phyloP scores from a whole-genome alignment of 23 tunicate genomes.

The Ciona savignyi region DNA sequence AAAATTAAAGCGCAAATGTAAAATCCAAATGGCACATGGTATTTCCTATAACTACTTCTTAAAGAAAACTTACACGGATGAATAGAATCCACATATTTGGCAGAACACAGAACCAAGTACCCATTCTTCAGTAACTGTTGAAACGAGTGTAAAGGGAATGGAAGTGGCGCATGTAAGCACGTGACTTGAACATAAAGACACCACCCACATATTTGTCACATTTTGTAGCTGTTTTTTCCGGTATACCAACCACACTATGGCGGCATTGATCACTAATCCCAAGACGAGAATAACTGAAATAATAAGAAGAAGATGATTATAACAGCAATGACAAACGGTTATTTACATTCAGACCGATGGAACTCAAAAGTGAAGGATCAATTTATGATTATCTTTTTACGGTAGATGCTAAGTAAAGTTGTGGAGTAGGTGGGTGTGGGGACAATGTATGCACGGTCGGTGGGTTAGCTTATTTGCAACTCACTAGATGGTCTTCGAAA shows the following conservation, averaged over 20 bases:
- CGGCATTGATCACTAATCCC: slow-evolving; percentile 39
- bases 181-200: slow-evolving; percentile 58
- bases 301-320: background rate
- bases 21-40: too few relatives aligned
- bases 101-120: slow-evolving; percentile 46
- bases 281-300: slow-evolving; percentile 33
- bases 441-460: too few relatives aligned
- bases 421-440: too few relatives aligned
- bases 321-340: too few relatives aligned
- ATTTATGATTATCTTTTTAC: too few relatives aligned
- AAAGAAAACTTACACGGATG: slow-evolving; percentile 37
- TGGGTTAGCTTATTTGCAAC: too few relatives aligned
- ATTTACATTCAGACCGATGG: too few relatives aligned
- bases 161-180: slow-evolving; percentile 32
- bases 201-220: slow-evolving; percentile 74
- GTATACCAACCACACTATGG: slow-evolving; percentile 53
- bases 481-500: too few relatives aligned
- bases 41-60: too few relatives aligned
- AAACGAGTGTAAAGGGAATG: slow-evolving; percentile 16
- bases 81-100: slow-evolving; percentile 48
- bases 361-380: too few relatives aligned
- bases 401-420: too few relatives aligned
- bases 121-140: slow-evolving; percentile 48
- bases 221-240: slow-evolving; percentile 46
- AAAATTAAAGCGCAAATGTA: too few relatives aligned